Evolutionary conservation across 2,888 invertebrate species (phyloP).

Genomic region (Heliconius ethilla): DNA sequence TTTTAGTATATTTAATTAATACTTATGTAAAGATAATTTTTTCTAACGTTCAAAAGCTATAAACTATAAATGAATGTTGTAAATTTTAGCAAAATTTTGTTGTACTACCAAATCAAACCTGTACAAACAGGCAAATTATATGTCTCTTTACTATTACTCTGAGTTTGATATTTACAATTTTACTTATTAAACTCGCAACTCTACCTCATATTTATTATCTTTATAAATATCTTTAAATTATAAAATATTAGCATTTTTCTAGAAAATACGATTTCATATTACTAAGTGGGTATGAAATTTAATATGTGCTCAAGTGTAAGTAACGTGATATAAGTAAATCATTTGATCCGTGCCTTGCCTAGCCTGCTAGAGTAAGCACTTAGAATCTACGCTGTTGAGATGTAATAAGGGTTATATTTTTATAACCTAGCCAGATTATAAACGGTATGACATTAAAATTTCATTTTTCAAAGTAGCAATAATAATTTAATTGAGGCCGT

Average conservation of each 20-base stretch:
- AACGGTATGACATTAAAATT: background rate
- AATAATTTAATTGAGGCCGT: background rate
- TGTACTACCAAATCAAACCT: too few species aligned
- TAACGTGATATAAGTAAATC: slow-evolving; percentile 33
- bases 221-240: background rate
- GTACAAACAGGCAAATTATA: too few species aligned
- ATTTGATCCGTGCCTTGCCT: slow-evolving; percentile 28
- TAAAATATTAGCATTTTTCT: slow-evolving; percentile 6
- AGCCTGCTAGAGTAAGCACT: slow-evolving; percentile 25
- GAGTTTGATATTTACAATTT: background rate
- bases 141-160: background rate
- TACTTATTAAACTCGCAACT: background rate
- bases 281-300: slow-evolving; percentile 21
- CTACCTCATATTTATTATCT: background rate
- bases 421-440: background rate
- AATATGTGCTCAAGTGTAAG: slow-evolving; percentile 28
- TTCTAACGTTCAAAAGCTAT: too few species aligned
- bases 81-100: too few species aligned
- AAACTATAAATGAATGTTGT: too few species aligned
- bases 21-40: too few species aligned
- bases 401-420: slow-evolving; percentile 32
- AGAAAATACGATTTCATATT: slow-evolving; percentile 18
- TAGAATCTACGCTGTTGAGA: slow-evolving; percentile 25
- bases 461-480: slow-evolving; percentile 10
- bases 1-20: too few species aligned